phyloP scores from a whole-genome alignment of 2,113 vertebrate genomes.

The Nibea albiflora region DNA sequence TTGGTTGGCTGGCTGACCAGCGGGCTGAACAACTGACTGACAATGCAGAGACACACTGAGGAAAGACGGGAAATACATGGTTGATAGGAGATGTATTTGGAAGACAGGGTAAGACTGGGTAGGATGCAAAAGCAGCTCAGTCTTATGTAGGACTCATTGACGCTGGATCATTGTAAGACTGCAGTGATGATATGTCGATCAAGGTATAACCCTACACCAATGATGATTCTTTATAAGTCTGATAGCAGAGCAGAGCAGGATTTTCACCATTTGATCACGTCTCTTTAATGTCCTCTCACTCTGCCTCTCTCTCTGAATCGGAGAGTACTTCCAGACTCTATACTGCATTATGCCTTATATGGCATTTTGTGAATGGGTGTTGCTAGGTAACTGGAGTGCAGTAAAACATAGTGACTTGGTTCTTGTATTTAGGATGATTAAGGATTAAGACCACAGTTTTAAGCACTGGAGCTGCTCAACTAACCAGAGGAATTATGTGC shows the following conservation, averaged over 20 bases:
- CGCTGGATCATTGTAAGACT: not conserved
- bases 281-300: conserved; percentile 23
- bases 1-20: conserved; percentile 33
- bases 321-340: conserved; percentile 45
- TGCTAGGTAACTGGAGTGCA: conserved; percentile 79
- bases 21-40: conserved; percentile 35
- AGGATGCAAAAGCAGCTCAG: not conserved
- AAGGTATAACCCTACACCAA: too few species aligned
- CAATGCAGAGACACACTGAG: conserved; percentile 5
- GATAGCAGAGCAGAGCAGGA: not conserved
- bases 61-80: conserved; percentile 14
- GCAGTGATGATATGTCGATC: not conserved
- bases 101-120: not conserved
- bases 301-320: conserved; percentile 13
- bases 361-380: conserved; percentile 80
- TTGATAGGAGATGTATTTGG: conserved; percentile 15
- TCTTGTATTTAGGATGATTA: conserved; percentile 67
- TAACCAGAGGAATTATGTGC: conserved; percentile 7
- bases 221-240: not conserved
- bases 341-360: conserved; percentile 66
- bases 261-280: conserved; percentile 21
- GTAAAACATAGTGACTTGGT: conserved; percentile 63
- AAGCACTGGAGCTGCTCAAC: not conserved
- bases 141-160: not conserved
- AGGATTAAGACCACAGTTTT: conserved; percentile 60